Percentiles rank a stretch among this genome's conserved stretches.
These are phyloP conservation scores for Watsonalla cultraria DNA, from an alignment of 2,888 invertebrate genomes.

Conservation along the genomic window DNA sequence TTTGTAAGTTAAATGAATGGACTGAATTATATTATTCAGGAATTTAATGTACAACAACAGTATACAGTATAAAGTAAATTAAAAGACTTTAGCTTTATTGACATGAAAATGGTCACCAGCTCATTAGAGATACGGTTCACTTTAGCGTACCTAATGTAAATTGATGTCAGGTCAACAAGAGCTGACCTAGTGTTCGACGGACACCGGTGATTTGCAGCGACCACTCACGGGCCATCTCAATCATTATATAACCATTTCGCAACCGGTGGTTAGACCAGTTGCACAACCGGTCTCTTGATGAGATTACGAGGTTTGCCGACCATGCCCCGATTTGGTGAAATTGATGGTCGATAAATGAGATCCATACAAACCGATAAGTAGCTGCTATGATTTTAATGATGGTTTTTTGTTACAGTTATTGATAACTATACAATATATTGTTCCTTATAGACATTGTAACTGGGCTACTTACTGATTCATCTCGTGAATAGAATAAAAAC, in stretches of 20 bases:
- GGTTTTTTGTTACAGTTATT: background rate
- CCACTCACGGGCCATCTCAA: slow-evolving; percentile 27
- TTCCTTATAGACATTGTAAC: too few species aligned
- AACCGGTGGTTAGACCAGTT: slow-evolving; percentile 38
- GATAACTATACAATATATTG: too few species aligned
- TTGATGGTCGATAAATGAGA: slow-evolving; percentile 10
- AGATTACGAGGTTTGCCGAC: background rate
- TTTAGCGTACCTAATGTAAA: slow-evolving; percentile 6
- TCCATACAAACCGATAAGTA: background rate
- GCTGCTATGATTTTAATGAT: background rate
- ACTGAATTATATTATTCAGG: too few species aligned
- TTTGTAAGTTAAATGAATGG: too few species aligned
- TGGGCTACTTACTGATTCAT: too few species aligned
- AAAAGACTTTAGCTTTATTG: too few species aligned
- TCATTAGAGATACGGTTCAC: background rate
- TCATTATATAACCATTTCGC: slow-evolving; percentile 53
- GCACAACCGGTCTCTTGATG: slow-evolving; percentile 27
- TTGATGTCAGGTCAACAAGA: slow-evolving; percentile 36
- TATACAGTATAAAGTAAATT: too few species aligned
- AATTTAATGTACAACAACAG: too few species aligned
- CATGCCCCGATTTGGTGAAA: slow-evolving; percentile 9
- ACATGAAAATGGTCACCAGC: too few species aligned
- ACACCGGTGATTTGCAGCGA: slow-evolving; percentile 47
- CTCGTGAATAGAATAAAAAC: too few species aligned
- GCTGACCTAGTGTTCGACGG: slow-evolving; percentile 46